These are phyloP conservation scores for Eurosta solidaginis DNA, from an alignment of 1,140 invertebrate genomes.

Conservation along the genomic window DNA sequence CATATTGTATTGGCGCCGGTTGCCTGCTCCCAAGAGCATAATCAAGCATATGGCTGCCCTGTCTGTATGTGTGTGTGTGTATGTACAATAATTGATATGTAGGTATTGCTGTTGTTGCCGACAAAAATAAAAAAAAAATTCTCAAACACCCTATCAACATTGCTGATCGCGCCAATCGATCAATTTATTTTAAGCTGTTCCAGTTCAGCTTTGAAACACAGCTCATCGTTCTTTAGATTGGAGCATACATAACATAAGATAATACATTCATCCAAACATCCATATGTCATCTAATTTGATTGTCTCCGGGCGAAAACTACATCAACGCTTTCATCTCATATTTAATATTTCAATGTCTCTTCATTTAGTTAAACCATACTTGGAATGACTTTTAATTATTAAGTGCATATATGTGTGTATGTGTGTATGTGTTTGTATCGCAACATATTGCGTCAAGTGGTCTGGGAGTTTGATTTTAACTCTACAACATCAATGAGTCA, in stretches of 20 bases:
- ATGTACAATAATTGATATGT: not conserved
- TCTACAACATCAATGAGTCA: not conserved
- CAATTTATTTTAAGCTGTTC: not conserved
- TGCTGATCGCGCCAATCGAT: constrained; percentile 11
- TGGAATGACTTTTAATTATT: not conserved
- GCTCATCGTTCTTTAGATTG: not conserved
- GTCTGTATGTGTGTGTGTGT: not conserved
- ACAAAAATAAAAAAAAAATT: not conserved
- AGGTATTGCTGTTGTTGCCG: not conserved
- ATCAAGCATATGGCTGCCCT: not conserved
- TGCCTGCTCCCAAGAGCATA: not conserved
- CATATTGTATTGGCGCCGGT: not conserved
- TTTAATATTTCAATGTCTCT: constrained; percentile 7
- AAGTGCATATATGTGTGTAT: too few species aligned
- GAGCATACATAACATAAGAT: too few species aligned
- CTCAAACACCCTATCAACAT: not conserved
- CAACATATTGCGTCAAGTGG: constrained; percentile 20
- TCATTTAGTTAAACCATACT: not conserved
- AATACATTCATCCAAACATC: too few species aligned
- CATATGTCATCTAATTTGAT: too few species aligned
- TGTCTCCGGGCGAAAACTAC: not conserved
- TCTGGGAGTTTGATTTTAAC: not conserved
- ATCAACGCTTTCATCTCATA: not conserved
- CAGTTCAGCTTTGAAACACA: not conserved
- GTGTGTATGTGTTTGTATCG: too few species aligned